These are phyloP conservation scores for Bufotes viridis DNA, from an alignment of 2,797 vertebrate genomes.

Conservation along the genomic window DNA sequence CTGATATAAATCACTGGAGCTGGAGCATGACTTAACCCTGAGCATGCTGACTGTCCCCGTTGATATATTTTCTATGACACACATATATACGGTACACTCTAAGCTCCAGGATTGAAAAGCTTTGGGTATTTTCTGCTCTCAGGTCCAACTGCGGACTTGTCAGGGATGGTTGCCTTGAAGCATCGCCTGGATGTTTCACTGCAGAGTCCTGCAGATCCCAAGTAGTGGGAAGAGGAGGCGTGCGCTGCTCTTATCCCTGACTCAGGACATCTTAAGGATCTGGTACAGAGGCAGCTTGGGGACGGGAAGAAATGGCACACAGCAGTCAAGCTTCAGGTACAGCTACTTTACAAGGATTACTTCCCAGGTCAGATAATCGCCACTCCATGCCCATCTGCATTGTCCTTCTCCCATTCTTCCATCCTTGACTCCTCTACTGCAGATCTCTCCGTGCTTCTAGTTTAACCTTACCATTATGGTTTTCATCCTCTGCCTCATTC, in stretches of 20 bases:
- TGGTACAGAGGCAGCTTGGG: not conserved
- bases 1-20: not conserved
- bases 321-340: fast-evolving
- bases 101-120: not conserved
- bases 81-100: too few relatives aligned
- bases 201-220: constrained; percentile 46
- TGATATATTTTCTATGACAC: not conserved
- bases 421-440: not conserved
- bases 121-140: not conserved
- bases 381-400: not conserved
- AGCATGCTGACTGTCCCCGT: not conserved
- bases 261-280: constrained; percentile 27
- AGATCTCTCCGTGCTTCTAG: not conserved
- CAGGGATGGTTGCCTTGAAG: constrained; percentile 6
- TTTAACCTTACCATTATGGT: constrained; percentile 7
- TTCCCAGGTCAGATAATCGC: constrained; percentile 20
- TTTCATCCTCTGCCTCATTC: not conserved
- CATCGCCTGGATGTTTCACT: constrained; percentile 13
- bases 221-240: constrained; percentile 16
- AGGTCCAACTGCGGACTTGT: not conserved
- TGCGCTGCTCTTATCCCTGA: constrained; percentile 29
- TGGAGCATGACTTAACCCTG: not conserved
- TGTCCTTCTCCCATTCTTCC: not conserved
- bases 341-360: not conserved
- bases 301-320: not conserved